phyloP scores from a whole-genome alignment of 2,113 vertebrate species.

The Danionella cerebrum region DNA sequence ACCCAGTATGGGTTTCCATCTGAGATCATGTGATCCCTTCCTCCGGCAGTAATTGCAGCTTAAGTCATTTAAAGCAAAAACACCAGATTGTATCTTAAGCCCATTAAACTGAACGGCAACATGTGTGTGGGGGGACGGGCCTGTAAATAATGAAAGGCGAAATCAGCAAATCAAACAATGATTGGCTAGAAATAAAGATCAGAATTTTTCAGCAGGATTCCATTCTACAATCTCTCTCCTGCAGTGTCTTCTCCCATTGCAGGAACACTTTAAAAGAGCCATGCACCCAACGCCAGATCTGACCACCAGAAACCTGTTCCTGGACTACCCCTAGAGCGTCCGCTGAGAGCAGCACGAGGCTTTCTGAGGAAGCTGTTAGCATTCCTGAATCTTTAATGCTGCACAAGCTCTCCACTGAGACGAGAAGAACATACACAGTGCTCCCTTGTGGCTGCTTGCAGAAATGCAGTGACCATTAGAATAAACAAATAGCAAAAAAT shows the following conservation, averaged over 20 bases:
- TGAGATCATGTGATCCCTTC: not conserved
- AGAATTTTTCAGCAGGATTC: too few relatives aligned
- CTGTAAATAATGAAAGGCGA: not conserved
- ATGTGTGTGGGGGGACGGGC: not conserved
- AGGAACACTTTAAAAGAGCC: too few relatives aligned
- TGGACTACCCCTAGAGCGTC: not conserved
- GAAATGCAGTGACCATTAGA: not conserved
- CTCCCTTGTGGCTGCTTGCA: slow-evolving; percentile 20
- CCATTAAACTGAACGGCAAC: not conserved
- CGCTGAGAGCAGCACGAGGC: not conserved
- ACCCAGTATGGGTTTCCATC: slow-evolving; percentile 1
- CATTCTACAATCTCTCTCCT: too few relatives aligned
- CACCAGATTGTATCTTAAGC: slow-evolving; percentile 11
- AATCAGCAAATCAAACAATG: too few relatives aligned
- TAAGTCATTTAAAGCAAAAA: slow-evolving; percentile 11
- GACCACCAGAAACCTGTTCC: not conserved
- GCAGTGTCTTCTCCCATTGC: too few relatives aligned
- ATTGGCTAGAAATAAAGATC: too few relatives aligned
- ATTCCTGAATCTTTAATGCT: slow-evolving; percentile 3
- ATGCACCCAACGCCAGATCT: too few relatives aligned
- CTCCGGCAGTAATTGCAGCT: slow-evolving; percentile 1
- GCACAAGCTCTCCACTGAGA: not conserved
- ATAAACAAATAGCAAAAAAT: not conserved
- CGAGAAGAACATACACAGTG: not conserved
- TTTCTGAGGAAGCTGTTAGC: not conserved